phyloP scores from a whole-genome alignment of 2,113 vertebrate species.

The Xiphophorus hellerii region DNA sequence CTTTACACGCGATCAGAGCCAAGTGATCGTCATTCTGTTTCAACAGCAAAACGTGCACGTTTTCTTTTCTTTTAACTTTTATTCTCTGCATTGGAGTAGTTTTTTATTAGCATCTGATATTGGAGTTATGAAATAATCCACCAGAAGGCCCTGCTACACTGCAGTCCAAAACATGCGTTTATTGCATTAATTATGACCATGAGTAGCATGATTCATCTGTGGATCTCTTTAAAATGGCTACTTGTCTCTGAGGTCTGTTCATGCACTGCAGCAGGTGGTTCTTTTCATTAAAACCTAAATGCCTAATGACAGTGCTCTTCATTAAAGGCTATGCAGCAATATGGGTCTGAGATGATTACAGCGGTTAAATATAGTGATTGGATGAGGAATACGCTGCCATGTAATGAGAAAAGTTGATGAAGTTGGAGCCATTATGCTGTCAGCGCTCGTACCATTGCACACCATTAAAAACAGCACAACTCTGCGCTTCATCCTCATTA shows the following conservation, averaged over 20 bases:
- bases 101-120: background rate
- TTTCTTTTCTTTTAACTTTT: background rate
- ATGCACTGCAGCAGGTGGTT: constrained; percentile 65
- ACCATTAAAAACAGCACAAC: constrained; percentile 74
- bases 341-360: constrained; percentile 71
- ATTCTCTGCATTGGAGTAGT: background rate
- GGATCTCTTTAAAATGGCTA: constrained; percentile 40
- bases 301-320: constrained; percentile 72
- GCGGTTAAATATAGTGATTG: constrained; percentile 75
- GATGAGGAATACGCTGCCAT: constrained; percentile 38
- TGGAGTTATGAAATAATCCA: background rate
- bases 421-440: constrained; percentile 79
- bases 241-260: constrained; percentile 52
- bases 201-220: constrained; percentile 51
- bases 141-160: background rate
- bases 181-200: constrained; percentile 15
- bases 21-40: constrained; percentile 17
- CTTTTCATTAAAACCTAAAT: constrained; percentile 82
- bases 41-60: constrained; percentile 8
- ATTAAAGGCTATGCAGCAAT: constrained; percentile 76
- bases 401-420: constrained; percentile 77
- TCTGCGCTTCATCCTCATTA: constrained; percentile 80
- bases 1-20: constrained; percentile 20
- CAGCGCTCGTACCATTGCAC: constrained; percentile 78
- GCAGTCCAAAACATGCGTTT: constrained; percentile 23